These are phyloP conservation scores for Eristalinus sepulchralis DNA, from an alignment of 2,888 invertebrate species.

Conservation along the genomic window DNA sequence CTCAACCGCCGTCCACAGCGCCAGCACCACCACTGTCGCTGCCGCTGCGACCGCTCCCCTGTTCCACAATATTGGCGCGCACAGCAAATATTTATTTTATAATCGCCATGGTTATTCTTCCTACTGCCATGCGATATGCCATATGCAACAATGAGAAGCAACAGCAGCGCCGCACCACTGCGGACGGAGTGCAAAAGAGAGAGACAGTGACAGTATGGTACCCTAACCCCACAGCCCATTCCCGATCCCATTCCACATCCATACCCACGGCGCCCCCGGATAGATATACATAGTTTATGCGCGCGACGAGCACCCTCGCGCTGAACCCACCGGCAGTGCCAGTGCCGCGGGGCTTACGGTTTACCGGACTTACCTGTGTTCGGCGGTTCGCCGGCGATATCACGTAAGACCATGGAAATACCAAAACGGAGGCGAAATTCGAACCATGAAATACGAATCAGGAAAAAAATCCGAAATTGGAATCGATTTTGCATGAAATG, in stretches of 20 bases:
- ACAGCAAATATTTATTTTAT: conserved; percentile 63
- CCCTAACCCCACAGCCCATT: conserved; percentile 3
- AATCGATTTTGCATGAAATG: conserved; percentile 73
- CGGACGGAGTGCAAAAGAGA: not conserved
- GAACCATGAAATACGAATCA: conserved; percentile 46
- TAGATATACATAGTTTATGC: conserved; percentile 51
- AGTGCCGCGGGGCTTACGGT: conserved; percentile 21
- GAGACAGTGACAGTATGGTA: conserved; percentile 17
- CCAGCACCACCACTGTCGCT: not conserved
- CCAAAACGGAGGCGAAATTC: conserved; percentile 56
- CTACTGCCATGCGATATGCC: conserved; percentile 53
- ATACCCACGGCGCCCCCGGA: not conserved
- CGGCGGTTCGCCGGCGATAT: conserved; percentile 35
- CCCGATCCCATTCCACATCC: not conserved
- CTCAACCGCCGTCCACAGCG: conserved; percentile 32
- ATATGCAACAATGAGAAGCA: conserved; percentile 63
- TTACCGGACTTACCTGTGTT: conserved; percentile 59
- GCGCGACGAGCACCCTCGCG: conserved; percentile 47
- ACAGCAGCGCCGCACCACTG: conserved; percentile 24
- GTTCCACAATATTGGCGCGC: conserved; percentile 18
- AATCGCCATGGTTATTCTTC: conserved; percentile 65
- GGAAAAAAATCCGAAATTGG: conserved; percentile 60
- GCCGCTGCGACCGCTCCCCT: not conserved
- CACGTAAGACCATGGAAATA: conserved; percentile 70
- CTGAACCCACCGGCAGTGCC: conserved; percentile 31